Conservation (phyloP, 2,888 invertebrate genomes). For the Nycteola revayana region DNA sequence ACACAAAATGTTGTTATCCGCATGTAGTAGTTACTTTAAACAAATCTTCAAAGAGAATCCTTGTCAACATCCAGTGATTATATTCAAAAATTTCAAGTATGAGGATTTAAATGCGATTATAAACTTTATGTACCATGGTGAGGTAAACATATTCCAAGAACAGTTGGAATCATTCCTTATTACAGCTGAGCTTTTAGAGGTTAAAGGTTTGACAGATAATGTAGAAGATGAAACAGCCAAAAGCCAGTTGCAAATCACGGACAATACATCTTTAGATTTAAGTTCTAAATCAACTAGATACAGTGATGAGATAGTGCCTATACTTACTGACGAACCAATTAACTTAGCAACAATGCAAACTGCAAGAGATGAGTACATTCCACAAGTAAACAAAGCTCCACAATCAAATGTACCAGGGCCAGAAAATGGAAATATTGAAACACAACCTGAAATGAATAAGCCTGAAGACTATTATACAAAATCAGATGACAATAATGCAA, state of each 20-base stretch:
- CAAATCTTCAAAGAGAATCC: conserved; percentile 88
- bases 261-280: conserved; percentile 67
- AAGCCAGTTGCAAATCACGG: conserved; percentile 53
- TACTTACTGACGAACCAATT: conserved; percentile 67
- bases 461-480: conserved; percentile 25
- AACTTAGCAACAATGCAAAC: conserved; percentile 67
- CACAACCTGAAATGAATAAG: conserved; percentile 43
- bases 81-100: conserved; percentile 89
- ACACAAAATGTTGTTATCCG: conserved; percentile 92
- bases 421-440: conserved; percentile 49
- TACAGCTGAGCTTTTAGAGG: conserved; percentile 88
- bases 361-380: conserved; percentile 64
- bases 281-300: conserved; percentile 63
- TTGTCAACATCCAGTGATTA: conserved; percentile 90
- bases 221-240: conserved; percentile 68
- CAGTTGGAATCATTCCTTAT: conserved; percentile 89
- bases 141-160: conserved; percentile 91
- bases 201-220: conserved; percentile 88
- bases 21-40: conserved; percentile 91
- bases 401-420: conserved; percentile 32
- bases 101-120: conserved; percentile 90
- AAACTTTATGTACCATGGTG: conserved; percentile 92
- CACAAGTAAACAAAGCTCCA: conserved; percentile 36
- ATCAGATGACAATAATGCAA: conserved; percentile 41
- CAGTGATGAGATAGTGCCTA: conserved; percentile 52